Evolutionary conservation across 2,113 vertebrate species (phyloP).

Genomic region (Gadus macrocephalus): DNA sequence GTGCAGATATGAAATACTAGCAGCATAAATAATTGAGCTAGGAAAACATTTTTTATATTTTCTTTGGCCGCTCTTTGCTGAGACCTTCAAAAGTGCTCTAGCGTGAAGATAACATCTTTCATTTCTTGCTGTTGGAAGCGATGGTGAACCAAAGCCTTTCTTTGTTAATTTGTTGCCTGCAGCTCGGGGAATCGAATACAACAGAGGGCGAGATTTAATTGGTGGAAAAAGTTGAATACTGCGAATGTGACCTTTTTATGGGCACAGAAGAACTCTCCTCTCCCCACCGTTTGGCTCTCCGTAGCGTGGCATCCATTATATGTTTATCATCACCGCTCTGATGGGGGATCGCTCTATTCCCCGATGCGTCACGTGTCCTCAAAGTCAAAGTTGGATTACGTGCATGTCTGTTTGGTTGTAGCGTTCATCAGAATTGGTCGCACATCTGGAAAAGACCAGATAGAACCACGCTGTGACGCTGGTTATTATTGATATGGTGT

Average conservation of each 20-base stretch:
- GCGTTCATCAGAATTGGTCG: not conserved
- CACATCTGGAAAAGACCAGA: not conserved
- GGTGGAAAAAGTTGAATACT: conserved; percentile 63
- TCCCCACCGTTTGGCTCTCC: not conserved
- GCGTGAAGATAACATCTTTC: conserved; percentile 63
- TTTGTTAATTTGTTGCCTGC: conserved; percentile 73
- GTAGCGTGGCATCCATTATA: conserved; percentile 5
- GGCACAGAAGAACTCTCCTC: conserved; percentile 35
- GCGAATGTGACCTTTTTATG: conserved; percentile 60
- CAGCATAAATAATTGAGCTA: conserved; percentile 58
- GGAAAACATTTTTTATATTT: conserved; percentile 5
- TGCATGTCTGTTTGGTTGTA: not conserved
- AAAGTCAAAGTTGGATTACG: not conserved
- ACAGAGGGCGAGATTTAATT: conserved; percentile 61
- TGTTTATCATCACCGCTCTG: conserved; percentile 13
- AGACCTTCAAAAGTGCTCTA: conserved; percentile 56
- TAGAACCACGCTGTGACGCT: conserved; percentile 7
- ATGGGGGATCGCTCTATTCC: not conserved
- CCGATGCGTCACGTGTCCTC: conserved; percentile 2
- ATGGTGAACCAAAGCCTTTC: conserved; percentile 62
- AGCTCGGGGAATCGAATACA: conserved; percentile 64
- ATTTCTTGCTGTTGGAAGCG: conserved; percentile 52
- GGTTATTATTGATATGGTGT: no score
- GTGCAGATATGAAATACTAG: conserved; percentile 56
- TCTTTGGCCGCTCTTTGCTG: conserved; percentile 57